Evolutionary conservation across 2,797 vertebrate genomes (phyloP).

Genomic region (Sebastolobus altivelis): DNA sequence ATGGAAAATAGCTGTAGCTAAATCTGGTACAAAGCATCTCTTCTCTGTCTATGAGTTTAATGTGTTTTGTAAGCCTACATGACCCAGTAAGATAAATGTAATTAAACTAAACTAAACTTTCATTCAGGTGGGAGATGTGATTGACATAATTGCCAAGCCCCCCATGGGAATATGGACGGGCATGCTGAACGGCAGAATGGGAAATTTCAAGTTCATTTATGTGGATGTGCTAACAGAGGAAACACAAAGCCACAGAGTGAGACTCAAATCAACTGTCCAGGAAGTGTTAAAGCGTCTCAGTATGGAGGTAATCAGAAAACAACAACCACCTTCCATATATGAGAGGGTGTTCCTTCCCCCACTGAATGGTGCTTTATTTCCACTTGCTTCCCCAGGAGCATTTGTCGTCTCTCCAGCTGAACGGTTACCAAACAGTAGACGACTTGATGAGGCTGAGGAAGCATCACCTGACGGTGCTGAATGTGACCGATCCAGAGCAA

Average conservation of each 20-base stretch:
- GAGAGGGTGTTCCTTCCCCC: background rate
- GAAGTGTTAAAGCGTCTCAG: constrained; percentile 88
- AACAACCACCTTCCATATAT: background rate
- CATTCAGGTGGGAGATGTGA: constrained; percentile 92
- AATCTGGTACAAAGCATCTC: background rate
- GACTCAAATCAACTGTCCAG: constrained; percentile 84
- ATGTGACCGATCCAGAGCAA: constrained; percentile 90
- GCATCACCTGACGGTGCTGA: constrained; percentile 90
- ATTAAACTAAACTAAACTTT: background rate
- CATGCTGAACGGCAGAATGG: constrained; percentile 90
- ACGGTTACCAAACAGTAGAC: constrained; percentile 91
- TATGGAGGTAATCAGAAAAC: constrained; percentile 86
- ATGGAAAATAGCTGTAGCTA: background rate
- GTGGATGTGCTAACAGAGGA: constrained; percentile 91
- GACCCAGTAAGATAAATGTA: background rate
- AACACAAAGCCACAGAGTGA: constrained; percentile 77
- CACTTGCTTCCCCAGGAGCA: constrained; percentile 84
- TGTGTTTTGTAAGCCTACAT: background rate
- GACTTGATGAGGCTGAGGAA: constrained; percentile 92
- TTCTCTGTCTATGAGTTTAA: background rate
- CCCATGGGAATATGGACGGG: constrained; percentile 97
- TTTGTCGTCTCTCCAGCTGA: constrained; percentile 86
- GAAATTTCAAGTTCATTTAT: constrained; percentile 97
- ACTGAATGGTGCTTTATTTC: background rate
- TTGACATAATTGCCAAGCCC: constrained; percentile 93